Conservation (phyloP, 2,797 vertebrate genomes). For the Aplochiton taeniatus region DNA sequence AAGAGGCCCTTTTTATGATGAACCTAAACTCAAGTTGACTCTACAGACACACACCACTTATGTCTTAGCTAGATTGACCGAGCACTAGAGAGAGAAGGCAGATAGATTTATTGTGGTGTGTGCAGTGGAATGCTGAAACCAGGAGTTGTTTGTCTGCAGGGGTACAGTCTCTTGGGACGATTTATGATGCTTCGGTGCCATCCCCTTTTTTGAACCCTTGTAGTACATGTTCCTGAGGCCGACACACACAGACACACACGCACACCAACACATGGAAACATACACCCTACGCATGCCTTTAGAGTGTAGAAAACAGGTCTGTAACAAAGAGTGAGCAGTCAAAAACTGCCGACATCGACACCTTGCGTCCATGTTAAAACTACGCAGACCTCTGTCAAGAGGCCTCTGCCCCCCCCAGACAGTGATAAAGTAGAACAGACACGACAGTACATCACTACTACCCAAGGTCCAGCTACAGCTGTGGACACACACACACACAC, state of each 20-base stretch:
- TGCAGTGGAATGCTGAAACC: conserved; percentile 53
- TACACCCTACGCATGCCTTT: not conserved
- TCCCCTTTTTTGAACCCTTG: not conserved
- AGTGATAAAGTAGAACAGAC: too few species aligned
- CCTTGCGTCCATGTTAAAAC: too few species aligned
- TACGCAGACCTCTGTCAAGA: too few species aligned
- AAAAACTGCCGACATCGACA: too few species aligned
- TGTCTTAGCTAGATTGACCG: too few species aligned
- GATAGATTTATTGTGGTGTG: conserved; percentile 13
- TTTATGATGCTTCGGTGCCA: conserved; percentile 33
- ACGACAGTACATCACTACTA: too few species aligned
- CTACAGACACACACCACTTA: too few species aligned
- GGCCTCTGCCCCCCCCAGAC: too few species aligned
- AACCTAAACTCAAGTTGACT: too few species aligned
- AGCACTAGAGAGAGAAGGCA: too few species aligned
- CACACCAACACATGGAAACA: not conserved
- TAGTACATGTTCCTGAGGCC: not conserved
- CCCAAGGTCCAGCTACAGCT: not conserved
- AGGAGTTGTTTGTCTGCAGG: conserved; percentile 41
- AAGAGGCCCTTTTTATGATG: too few species aligned
- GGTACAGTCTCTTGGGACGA: conserved; percentile 26
- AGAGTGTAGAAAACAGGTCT: not conserved
- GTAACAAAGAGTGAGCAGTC: too few species aligned
- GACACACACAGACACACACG: not conserved
- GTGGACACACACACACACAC: not conserved